These are phyloP conservation scores for Bellardia pandia DNA, from an alignment of 2,888 invertebrate species.

Conservation along the genomic window DNA sequence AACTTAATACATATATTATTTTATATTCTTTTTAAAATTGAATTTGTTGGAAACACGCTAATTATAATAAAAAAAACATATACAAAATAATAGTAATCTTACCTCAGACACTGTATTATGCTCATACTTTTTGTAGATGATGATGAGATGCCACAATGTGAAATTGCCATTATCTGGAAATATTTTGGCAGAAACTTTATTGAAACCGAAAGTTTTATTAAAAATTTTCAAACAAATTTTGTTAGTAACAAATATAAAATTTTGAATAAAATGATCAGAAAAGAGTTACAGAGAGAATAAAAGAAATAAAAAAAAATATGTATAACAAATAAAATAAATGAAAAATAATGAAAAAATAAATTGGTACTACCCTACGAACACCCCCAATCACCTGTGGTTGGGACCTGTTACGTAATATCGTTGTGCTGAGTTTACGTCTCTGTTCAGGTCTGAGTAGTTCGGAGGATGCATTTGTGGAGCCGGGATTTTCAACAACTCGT, in stretches of 20 bases:
- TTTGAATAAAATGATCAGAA: constrained; percentile 13
- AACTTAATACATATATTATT: too few species aligned
- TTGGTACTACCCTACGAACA: constrained; percentile 84
- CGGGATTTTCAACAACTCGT: constrained; percentile 83
- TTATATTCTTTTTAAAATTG: neutral
- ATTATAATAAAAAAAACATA: too few species aligned
- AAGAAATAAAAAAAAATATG: constrained; percentile 26
- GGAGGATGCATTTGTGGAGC: constrained; percentile 83
- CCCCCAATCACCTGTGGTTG: constrained; percentile 87
- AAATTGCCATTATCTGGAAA: constrained; percentile 85
- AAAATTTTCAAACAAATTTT: constrained; percentile 1
- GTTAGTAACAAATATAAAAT: constrained; percentile 46
- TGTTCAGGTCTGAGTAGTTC: constrained; percentile 86
- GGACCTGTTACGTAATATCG: constrained; percentile 88
- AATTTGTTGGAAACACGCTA: too few species aligned
- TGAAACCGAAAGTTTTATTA: constrained; percentile 36
- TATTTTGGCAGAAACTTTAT: constrained; percentile 52
- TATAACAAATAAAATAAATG: constrained; percentile 62
- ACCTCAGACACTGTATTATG: constrained; percentile 92
- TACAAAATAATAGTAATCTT: constrained; percentile 57
- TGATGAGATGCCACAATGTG: constrained; percentile 87
- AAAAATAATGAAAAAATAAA: constrained; percentile 73
- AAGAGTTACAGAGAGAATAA: constrained; percentile 27
- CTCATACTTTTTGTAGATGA: constrained; percentile 87
- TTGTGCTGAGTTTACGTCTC: constrained; percentile 90